Evolutionary conservation across 2,888 invertebrate species (phyloP), one percentile per base, ranked within the genome.

Genomic region (Osedax frankpressi): DNA sequence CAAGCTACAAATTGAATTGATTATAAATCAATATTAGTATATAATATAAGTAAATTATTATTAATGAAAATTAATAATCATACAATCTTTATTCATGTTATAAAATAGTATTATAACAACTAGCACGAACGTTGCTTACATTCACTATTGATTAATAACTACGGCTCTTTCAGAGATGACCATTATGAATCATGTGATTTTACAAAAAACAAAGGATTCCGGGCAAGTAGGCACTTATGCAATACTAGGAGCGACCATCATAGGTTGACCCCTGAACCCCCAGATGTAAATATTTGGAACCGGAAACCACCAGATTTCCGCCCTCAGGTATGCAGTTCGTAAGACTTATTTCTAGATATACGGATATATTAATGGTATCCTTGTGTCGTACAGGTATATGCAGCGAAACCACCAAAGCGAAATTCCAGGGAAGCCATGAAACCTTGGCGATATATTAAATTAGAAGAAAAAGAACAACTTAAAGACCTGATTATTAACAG

Each of bases 291-390:
- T 73, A 80, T 82, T 6, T 82, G 82, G 83, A 81, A 79, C 73
- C 75, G 81, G 63, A 81, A 80, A 27, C 81, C 82, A 0, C 83
- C 83, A 6, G 82, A 83, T 74, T 82, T 83, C 76, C 75, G 82
- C 60, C 79, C 79, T n/a, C 80, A 76, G 69, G 69, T 69, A 24
- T 69, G 69, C 29, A 1, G n/a, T n/a, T n/a, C n/a, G n/a, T n/a
- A n/a, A n/a, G n/a, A n/a, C n/a, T n/a, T n/a, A n/a, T n/a, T n/a
- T n/a, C n/a, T n/a, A n/a, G n/a, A n/a, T n/a, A n/a, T n/a, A n/a
- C n/a, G n/a, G n/a, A n/a, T n/a, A n/a, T n/a, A n/a, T n/a, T n/a
- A n/a, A n/a, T n/a, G n/a, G n/a, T n/a, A n/a, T n/a, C n/a, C n/a
- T n/a, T 44, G 44, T 19, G 44, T 44, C 44, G 44, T 44, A 44